These are phyloP conservation scores for Sebastolobus altivelis DNA, from an alignment of 2,797 vertebrate species.

Conservation along the genomic window DNA sequence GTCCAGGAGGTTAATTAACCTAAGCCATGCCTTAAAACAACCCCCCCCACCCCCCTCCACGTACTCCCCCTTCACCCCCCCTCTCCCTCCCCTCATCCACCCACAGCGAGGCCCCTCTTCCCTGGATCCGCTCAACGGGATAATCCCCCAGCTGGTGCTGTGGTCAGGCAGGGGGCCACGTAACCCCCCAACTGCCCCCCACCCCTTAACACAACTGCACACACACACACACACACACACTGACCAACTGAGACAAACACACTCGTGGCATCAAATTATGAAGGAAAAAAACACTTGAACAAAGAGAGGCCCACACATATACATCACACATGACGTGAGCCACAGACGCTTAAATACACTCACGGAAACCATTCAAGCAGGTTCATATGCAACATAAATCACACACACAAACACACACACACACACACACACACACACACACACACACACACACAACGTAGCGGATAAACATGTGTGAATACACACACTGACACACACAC, in stretches of 20 bases:
- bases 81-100: slow-evolving; percentile 14
- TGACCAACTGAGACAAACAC: slow-evolving; percentile 14
- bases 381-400: slow-evolving; percentile 3
- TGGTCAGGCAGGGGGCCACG: slow-evolving; percentile 65
- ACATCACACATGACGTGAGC: background rate
- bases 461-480: background rate
- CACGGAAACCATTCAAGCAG: background rate
- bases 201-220: slow-evolving; percentile 36
- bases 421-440: slow-evolving; percentile 8
- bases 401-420: slow-evolving; percentile 13
- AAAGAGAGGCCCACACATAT: slow-evolving; percentile 17
- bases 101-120: slow-evolving; percentile 65
- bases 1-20: slow-evolving; percentile 73
- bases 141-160: slow-evolving; percentile 82
- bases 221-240: slow-evolving; percentile 20
- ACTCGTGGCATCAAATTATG: slow-evolving; percentile 24
- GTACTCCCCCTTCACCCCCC: background rate
- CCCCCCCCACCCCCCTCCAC: background rate
- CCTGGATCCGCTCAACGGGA: slow-evolving; percentile 67
- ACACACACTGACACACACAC: slow-evolving; percentile 13
- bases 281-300: slow-evolving; percentile 2
- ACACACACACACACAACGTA: slow-evolving; percentile 4
- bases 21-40: slow-evolving; percentile 69
- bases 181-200: slow-evolving; percentile 33
- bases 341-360: slow-evolving; percentile 16